Base-by-base conservation (phyloP, 2,113 vertebrate species). In the Puffinus mauretanicus region DNA sequence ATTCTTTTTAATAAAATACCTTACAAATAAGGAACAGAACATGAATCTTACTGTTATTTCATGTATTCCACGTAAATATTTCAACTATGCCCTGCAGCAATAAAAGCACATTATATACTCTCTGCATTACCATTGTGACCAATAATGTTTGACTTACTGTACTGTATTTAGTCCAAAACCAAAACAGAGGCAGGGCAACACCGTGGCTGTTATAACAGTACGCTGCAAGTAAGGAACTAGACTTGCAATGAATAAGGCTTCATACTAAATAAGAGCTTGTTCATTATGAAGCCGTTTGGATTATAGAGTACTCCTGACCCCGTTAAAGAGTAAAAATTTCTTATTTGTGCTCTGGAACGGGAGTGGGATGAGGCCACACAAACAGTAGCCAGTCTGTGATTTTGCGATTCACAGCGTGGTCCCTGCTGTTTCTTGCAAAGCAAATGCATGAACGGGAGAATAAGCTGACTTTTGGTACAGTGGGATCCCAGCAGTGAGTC, bases 21-120 rank as follows among this genome's bases (percentile, higher is more conserved):
- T 94, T 88, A 62, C 94, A 96, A 97, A 96, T 96, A 94, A 95
- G 92, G 91, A 98, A 96, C 94, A 92, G 60, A 88, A 82, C 86
- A 72, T 73, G 91, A 79, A 97, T 97, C 93, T 79, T 77, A 57
- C 47, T 96, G 71, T 95, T 93, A 92, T 79, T 96, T 86, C 94
- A 88, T 94, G 76, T 94, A 96, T 92, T 86, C 58, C 38, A 57
- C 65, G 93, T 96, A 97, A 97, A 96, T 92, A 98, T 91, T 98
- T 96, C 94, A 95, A 42, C 88, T 93, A 89, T 96, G 86, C 82
- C 80, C 96, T 83, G 57, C 80, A 94, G 97, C 76, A 94, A 86
- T 94, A 96, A 97, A 98, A 96, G 76, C 54, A 88, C 69, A 60
- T 90, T 97, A 96, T 88, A 87, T 91, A 32, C 78, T 87, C 30